Evolutionary conservation across 2,113 vertebrate species (phyloP).

Genomic region (Lophius piscatorius): DNA sequence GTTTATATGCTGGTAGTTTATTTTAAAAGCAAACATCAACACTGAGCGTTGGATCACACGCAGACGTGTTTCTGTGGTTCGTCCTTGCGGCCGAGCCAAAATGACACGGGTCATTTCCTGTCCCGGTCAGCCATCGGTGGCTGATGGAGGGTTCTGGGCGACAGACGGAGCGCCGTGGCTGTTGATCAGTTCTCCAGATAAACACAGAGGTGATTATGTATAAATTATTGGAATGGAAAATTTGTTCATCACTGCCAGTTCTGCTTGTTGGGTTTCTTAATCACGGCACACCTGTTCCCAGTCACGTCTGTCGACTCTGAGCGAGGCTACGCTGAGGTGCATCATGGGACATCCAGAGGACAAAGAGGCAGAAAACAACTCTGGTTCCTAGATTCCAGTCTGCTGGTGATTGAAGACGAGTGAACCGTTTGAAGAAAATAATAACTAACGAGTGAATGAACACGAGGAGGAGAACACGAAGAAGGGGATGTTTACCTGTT

Average conservation of each 20-base stretch:
- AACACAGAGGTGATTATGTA: conserved; percentile 43
- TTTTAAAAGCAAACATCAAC: no score
- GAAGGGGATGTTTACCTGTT: no score
- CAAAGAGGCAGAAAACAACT: background rate
- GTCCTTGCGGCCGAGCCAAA: background rate
- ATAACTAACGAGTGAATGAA: no score
- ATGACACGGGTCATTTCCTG: conserved; percentile 27
- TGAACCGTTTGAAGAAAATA: no score
- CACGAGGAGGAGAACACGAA: no score
- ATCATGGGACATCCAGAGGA: background rate
- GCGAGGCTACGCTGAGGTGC: conserved; percentile 1
- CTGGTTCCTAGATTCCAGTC: no score
- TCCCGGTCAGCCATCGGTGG: conserved; percentile 6
- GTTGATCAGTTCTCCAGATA: conserved; percentile 27
- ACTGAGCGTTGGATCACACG: no score
- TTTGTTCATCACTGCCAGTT: conserved; percentile 40
- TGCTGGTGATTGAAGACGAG: no score
- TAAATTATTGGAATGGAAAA: conserved; percentile 53
- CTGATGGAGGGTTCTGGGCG: background rate
- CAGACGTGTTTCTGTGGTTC: no score
- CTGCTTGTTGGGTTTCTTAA: conserved; percentile 48
- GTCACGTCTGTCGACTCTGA: conserved; percentile 37
- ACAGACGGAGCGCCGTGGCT: conserved; percentile 5
- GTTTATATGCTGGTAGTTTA: no score
- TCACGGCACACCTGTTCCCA: conserved; percentile 40